Percentiles rank a stretch among this genome's conserved stretches.
Evolutionary conservation across 2,797 vertebrate species (phyloP).

Genomic region (Sebastes oblongus): DNA sequence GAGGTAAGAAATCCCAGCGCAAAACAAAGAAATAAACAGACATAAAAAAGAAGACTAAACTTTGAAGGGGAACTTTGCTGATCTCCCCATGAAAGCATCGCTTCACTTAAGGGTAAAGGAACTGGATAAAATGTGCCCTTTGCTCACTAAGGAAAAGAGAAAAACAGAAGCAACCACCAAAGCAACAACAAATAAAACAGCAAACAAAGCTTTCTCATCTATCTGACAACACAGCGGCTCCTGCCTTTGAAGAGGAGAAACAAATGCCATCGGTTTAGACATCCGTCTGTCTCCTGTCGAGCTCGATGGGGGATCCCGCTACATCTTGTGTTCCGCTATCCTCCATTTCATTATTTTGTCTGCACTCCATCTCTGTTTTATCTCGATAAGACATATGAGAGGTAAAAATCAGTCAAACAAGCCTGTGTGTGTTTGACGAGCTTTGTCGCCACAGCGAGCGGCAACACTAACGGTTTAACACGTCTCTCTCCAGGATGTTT

Average conservation of each 20-base stretch:
- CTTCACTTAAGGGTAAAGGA: slow-evolving; percentile 27
- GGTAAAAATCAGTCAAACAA: slow-evolving; percentile 53
- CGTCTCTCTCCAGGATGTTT: slow-evolving; percentile 1
- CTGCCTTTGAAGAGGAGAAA: slow-evolving; percentile 60
- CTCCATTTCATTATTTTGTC: slow-evolving; percentile 57
- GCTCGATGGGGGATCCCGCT: slow-evolving; percentile 53
- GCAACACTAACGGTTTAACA: slow-evolving; percentile 21
- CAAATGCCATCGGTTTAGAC: slow-evolving; percentile 53
- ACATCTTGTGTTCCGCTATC: slow-evolving; percentile 36
- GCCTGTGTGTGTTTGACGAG: slow-evolving; percentile 43
- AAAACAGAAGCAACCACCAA: slow-evolving; percentile 9
- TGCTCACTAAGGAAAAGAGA: slow-evolving; percentile 20
- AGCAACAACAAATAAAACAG: slow-evolving; percentile 29
- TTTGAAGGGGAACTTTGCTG: slow-evolving; percentile 35
- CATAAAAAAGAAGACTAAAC: slow-evolving; percentile 7
- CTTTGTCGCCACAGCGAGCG: slow-evolving; percentile 36
- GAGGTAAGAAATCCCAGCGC: slow-evolving; percentile 20
- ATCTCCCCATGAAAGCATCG: slow-evolving; percentile 28
- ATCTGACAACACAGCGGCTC: slow-evolving; percentile 50
- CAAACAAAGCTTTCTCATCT: slow-evolving; percentile 49
- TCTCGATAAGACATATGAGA: slow-evolving; percentile 50
- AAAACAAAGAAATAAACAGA: slow-evolving; percentile 44
- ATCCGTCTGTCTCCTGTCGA: slow-evolving; percentile 61
- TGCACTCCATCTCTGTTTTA: slow-evolving; percentile 57
- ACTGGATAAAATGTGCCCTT: slow-evolving; percentile 31